phyloP scores from a whole-genome alignment of 2,113 vertebrate genomes.

The Choloepus hoffmanni region DNA sequence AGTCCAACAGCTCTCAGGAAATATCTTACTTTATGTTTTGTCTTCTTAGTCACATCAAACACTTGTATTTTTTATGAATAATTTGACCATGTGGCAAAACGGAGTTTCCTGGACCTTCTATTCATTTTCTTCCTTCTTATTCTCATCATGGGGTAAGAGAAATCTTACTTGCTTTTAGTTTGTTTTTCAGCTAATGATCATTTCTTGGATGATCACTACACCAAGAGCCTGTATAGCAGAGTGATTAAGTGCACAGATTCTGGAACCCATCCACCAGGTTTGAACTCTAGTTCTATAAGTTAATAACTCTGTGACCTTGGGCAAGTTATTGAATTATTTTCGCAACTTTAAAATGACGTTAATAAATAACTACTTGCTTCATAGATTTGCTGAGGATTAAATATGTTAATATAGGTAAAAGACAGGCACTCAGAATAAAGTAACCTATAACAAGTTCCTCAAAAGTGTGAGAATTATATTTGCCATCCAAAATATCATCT shows the following conservation, averaged over 20 bases:
- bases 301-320: neutral
- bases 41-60: neutral
- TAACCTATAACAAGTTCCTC: neutral
- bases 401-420: neutral
- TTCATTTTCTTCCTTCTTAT: neutral
- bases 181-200: neutral
- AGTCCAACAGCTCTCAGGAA: neutral
- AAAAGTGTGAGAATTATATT: neutral
- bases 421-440: neutral
- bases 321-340: conserved; percentile 11
- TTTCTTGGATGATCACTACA: neutral
- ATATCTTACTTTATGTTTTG: neutral
- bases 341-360: neutral
- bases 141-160: neutral
- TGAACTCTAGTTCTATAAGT: neutral
- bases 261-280: neutral
- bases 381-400: neutral
- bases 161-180: neutral
- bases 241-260: neutral
- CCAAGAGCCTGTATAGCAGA: neutral
- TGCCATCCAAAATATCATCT: neutral
- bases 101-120: neutral
- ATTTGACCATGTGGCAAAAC: neutral
- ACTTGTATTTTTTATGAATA: neutral
- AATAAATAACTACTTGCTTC: neutral